phyloP scores from a whole-genome alignment of 2,888 invertebrate genomes.

The Idaea biselata region DNA sequence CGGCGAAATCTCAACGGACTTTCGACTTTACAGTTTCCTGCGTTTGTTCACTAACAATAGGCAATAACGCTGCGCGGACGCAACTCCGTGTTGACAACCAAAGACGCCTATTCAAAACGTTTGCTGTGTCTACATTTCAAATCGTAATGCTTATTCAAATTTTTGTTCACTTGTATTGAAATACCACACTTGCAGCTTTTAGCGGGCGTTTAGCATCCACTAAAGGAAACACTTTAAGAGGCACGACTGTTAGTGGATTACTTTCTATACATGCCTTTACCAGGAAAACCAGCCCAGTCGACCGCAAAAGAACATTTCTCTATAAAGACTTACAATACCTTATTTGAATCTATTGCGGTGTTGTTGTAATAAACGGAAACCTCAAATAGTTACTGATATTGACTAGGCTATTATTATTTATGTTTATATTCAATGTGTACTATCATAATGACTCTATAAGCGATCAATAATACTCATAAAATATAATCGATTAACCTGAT shows the following conservation, averaged over 20 bases:
- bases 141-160: slow-evolving; percentile 54
- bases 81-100: slow-evolving; percentile 53
- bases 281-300: slow-evolving; percentile 21
- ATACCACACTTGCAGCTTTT: slow-evolving; percentile 20
- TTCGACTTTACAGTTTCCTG: slow-evolving; percentile 78
- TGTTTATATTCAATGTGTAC: background rate
- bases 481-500: slow-evolving; percentile 4
- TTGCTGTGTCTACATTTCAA: slow-evolving; percentile 49
- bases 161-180: slow-evolving; percentile 24
- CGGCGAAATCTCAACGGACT: slow-evolving; percentile 71
- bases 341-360: background rate
- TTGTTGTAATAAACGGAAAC: too few species aligned
- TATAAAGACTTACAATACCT: slow-evolving; percentile 1
- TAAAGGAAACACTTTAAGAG: slow-evolving; percentile 10
- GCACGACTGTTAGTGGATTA: background rate
- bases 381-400: too few species aligned
- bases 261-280: slow-evolving; percentile 11
- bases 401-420: too few species aligned
- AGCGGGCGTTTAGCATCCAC: slow-evolving; percentile 12
- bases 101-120: slow-evolving; percentile 60
- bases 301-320: slow-evolving; percentile 21
- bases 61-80: slow-evolving; percentile 61
- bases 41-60: slow-evolving; percentile 76
- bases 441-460: background rate
- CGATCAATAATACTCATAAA: slow-evolving; percentile 4